Evolutionary conservation across 2,888 invertebrate species (phyloP).

Genomic region (Hedychridium roseum): DNA sequence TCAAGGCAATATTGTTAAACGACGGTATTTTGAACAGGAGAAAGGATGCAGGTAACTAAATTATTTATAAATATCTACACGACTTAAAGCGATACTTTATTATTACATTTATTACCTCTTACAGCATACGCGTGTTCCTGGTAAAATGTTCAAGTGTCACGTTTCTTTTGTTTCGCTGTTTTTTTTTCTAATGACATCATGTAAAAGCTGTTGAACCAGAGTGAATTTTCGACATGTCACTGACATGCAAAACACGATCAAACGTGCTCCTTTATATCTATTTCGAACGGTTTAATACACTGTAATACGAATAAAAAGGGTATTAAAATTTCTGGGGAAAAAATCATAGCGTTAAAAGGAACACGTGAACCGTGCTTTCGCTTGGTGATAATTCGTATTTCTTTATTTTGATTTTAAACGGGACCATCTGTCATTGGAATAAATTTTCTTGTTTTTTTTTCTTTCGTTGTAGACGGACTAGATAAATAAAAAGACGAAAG

Average conservation of each 20-base stretch:
- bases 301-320: neutral
- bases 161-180: slow-evolving; percentile 26
- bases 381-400: slow-evolving; percentile 1
- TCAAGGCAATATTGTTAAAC: no score
- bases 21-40: no score
- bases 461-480: slow-evolving; percentile 26
- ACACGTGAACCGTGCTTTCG: slow-evolving; percentile 2
- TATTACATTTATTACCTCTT: slow-evolving; percentile 34
- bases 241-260: no score
- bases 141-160: slow-evolving; percentile 38
- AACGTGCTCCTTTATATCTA: no score
- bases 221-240: no score
- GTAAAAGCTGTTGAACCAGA: slow-evolving; percentile 23
- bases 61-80: neutral
- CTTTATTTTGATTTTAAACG: neutral
- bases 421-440: slow-evolving; percentile 2
- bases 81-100: slow-evolving; percentile 34
- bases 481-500: slow-evolving; percentile 28
- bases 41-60: slow-evolving; percentile 10
- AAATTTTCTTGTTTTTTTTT: slow-evolving; percentile 14
- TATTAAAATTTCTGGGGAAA: slow-evolving; percentile 1
- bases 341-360: neutral
- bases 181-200: slow-evolving; percentile 22
- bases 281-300: no score
- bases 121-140: slow-evolving; percentile 40